Percentiles rank a stretch among this genome's conserved stretches.
phyloP scores from a whole-genome alignment of 2,113 vertebrate species.

The Mus musculus region GRCm39 chr3:143570501-143571000 shows the following conservation, averaged over 20 bases:
- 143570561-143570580: slow-evolving; percentile 85
- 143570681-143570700: slow-evolving; percentile 84
- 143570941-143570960: not conserved
- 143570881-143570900: fast-evolving
- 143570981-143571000: slow-evolving; percentile 48
- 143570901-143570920: not conserved
- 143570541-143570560: slow-evolving; percentile 88
- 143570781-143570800: slow-evolving; percentile 64
- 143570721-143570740: slow-evolving; percentile 64
- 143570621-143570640: slow-evolving; percentile 59
- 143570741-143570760: slow-evolving; percentile 58
- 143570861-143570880: not conserved
- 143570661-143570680: slow-evolving; percentile 82
- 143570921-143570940: not conserved
- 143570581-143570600: slow-evolving; percentile 81
- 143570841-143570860: not conserved
- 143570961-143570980: not conserved
- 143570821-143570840: not conserved
- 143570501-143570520: slow-evolving; percentile 90
- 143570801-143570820: not conserved
- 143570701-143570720: slow-evolving; percentile 85
- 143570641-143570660: slow-evolving; percentile 85
- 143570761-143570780: not conserved
- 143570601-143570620: slow-evolving; percentile 83
- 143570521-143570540: slow-evolving; percentile 89